Evolutionary conservation across 23 tunicate species (phyloP).

Genomic region (Diplosoma virens): DNA sequence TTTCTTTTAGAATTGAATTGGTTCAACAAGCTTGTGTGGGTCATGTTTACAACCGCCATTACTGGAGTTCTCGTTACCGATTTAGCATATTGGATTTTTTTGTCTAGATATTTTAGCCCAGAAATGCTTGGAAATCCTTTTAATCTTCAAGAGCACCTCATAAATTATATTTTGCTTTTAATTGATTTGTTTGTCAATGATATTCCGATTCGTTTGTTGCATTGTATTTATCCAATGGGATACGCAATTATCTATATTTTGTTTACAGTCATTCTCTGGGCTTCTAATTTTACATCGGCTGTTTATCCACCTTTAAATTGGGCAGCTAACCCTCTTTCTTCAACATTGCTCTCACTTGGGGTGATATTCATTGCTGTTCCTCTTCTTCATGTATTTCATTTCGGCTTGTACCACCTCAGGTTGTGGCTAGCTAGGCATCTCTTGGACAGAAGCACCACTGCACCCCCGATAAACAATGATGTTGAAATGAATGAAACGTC

Average conservation of each 20-base stretch:
- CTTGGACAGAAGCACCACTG: background rate
- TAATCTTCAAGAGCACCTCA: constrained; percentile 59
- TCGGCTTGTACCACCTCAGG: constrained; percentile 42
- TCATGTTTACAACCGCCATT: constrained; percentile 32
- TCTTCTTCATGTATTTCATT: constrained; percentile 26
- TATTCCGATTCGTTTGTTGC: constrained; percentile 50
- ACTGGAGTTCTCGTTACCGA: constrained; percentile 34
- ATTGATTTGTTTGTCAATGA: constrained; percentile 42
- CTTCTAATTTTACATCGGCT: constrained; percentile 40
- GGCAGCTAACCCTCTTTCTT: constrained; percentile 33
- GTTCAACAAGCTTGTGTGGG: constrained; percentile 59
- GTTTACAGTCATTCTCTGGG: constrained; percentile 67
- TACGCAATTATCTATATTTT: constrained; percentile 50
- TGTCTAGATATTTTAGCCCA: background rate
- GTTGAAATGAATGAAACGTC: constrained; percentile 9
- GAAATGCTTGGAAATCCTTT: constrained; percentile 17
- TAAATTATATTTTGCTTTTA: constrained; percentile 40
- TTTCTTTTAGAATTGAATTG: constrained; percentile 51
- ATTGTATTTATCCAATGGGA: constrained; percentile 35
- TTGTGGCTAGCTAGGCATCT: background rate
- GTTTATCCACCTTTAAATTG: constrained; percentile 55
- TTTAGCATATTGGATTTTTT: constrained; percentile 45
- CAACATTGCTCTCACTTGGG: constrained; percentile 13
- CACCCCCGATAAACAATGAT: background rate
- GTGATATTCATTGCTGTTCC: constrained; percentile 31